These are phyloP conservation scores for Agapostemon virescens DNA, from an alignment of 2,888 invertebrate genomes.

Conservation along the genomic window DNA sequence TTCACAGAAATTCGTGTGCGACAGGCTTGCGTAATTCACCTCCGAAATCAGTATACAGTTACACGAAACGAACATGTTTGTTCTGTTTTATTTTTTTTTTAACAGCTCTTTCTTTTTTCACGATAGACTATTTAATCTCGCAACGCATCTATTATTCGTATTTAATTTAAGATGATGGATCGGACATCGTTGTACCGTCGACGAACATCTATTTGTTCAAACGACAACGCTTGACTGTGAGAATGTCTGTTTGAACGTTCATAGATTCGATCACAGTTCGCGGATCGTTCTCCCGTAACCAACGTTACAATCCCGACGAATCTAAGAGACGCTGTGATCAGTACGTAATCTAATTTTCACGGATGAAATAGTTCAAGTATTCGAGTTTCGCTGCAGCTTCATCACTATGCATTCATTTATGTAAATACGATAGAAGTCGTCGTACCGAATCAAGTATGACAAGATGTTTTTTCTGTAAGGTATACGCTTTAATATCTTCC, in stretches of 20 bases:
- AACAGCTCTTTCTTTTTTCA: constrained; percentile 38
- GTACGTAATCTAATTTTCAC: constrained; percentile 43
- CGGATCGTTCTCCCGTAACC: constrained; percentile 30
- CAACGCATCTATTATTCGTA: constrained; percentile 29
- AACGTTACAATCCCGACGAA: constrained; percentile 34
- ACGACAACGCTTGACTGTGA: constrained; percentile 19
- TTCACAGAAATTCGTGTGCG: constrained; percentile 56
- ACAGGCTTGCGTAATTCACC: constrained; percentile 59
- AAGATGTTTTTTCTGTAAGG: constrained; percentile 62
- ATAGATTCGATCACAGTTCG: constrained; percentile 17
- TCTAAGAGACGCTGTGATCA: constrained; percentile 35
- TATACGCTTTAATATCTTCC: constrained; percentile 67
- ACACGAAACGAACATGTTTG: neutral
- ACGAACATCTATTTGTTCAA: constrained; percentile 1
- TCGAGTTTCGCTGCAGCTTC: constrained; percentile 63
- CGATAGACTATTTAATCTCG: constrained; percentile 46
- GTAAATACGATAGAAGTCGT: constrained; percentile 64
- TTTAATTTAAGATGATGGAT: constrained; percentile 28
- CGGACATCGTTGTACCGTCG: neutral
- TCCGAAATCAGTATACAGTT: constrained; percentile 47
- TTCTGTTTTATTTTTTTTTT: constrained; percentile 32
- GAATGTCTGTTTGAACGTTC: constrained; percentile 7
- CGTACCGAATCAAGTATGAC: constrained; percentile 46
- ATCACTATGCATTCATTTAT: constrained; percentile 63
- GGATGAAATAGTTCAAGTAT: constrained; percentile 60